Evolutionary conservation across 2,888 invertebrate species (phyloP).

Genomic region (Trilocha varians): DNA sequence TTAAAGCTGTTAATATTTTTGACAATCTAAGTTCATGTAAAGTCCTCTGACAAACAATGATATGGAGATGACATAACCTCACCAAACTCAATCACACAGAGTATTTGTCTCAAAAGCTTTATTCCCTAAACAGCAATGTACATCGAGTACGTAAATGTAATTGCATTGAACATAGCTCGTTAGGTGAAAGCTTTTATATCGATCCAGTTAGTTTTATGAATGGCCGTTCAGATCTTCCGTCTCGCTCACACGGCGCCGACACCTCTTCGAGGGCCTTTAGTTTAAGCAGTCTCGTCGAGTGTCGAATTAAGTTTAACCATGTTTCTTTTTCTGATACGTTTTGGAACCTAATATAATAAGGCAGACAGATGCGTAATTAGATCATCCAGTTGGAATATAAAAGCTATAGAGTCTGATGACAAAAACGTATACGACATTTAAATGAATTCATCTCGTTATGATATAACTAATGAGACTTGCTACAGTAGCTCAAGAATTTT

Average conservation of each 20-base stretch:
- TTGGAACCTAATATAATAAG: too few relatives aligned
- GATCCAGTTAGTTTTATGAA: constrained; percentile 66
- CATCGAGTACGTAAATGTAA: constrained; percentile 9
- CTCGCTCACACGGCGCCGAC: constrained; percentile 15
- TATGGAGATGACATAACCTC: neutral
- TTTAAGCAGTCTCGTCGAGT: neutral
- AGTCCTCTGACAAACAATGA: neutral
- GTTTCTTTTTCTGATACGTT: neutral
- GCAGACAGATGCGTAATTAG: too few relatives aligned
- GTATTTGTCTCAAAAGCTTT: neutral
- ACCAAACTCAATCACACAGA: neutral
- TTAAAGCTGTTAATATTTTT: too few relatives aligned
- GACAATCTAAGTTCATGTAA: too few relatives aligned
- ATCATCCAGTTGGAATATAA: too few relatives aligned
- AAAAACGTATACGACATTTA: too few relatives aligned
- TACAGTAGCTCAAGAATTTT: too few relatives aligned
- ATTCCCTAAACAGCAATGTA: neutral
- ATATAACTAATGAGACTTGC: too few relatives aligned
- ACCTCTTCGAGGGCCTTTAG: constrained; percentile 10
- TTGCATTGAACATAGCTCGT: constrained; percentile 20
- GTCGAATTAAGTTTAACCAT: neutral
- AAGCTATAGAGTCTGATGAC: too few relatives aligned
- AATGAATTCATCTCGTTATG: too few relatives aligned
- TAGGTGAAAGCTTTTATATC: constrained; percentile 47
- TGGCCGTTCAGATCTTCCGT: constrained; percentile 31